phyloP scores from a whole-genome alignment of 2,888 invertebrate genomes.

The Polydrusus cervinus region DNA sequence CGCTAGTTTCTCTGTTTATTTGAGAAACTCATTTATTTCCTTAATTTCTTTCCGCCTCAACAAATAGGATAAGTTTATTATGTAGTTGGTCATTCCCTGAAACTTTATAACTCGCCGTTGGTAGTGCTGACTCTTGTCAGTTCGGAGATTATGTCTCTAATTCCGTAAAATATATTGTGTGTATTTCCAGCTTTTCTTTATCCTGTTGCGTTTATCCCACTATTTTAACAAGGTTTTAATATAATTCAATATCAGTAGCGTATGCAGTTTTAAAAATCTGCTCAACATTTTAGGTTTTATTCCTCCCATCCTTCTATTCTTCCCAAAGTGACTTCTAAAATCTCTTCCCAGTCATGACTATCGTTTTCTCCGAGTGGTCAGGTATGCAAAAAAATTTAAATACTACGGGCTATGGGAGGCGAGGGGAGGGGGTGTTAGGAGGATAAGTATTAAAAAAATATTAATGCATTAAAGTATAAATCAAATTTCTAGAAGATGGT shows the following conservation, averaged over 20 bases:
- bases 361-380: too few species aligned
- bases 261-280: background rate
- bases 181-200: background rate
- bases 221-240: conserved; percentile 19
- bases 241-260: background rate
- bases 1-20: background rate
- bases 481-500: too few species aligned
- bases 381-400: too few species aligned
- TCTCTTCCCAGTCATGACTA: too few species aligned
- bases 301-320: too few species aligned
- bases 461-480: too few species aligned
- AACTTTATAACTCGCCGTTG: conserved; percentile 1
- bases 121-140: conserved; percentile 15
- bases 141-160: conserved; percentile 19
- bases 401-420: too few species aligned
- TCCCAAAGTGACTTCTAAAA: too few species aligned
- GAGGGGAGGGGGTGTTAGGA: too few species aligned
- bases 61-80: background rate
- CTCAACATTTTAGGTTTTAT: background rate
- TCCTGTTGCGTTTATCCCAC: conserved; percentile 12
- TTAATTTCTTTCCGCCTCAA: conserved; percentile 4
- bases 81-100: background rate
- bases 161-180: conserved; percentile 15
- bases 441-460: too few species aligned
- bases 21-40: background rate